Evolutionary conservation across 2,797 vertebrate species (phyloP), one percentile per base, ranked within the genome.

Genomic region (Catharus ustulatus): DNA sequence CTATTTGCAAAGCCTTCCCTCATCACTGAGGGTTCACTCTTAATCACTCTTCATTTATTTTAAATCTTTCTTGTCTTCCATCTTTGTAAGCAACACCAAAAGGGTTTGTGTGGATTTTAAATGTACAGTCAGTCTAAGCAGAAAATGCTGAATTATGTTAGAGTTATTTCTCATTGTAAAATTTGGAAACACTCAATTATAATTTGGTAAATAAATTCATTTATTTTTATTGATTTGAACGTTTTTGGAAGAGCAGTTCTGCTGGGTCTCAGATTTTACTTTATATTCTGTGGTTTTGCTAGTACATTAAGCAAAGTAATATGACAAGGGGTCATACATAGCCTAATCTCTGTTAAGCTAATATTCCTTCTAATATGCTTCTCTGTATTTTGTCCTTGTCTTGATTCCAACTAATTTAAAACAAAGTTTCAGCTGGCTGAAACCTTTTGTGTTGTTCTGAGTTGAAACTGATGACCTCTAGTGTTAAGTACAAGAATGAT

Each of bases 401-500:
- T 67, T n/a, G 13, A 73, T 76, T 89, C 23, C 46, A 87, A 0
- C 6, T 57, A 13, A 38, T 64, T 40, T 18, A 3, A 21, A 15
- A 36, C 19, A 15, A 59, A 38, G 6, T 66, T 34, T 42, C 62
- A 46, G 0, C 21, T 57, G 32, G 5, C 17, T 76, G 59, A 69
- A 81, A 66, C 15, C 7, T 52, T 66, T 34, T n/a, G 4, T 68
- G 3, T 68, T 77, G 17, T 45, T 12, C 46, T 71, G 23, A 63
- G 16, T 49, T 64, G 78, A 69, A 95, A 45, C 52, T 62, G 75
- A 27, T 94, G 92, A 93, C 95, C 85, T 84, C 91, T 96, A 91
- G 93, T 61, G 89, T 95, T 93, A 40, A 69, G 24, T 76, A 13
- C 7, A 57, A 67, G 71, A 94, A 90, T 45, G 38, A 57, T 16